Evolutionary conservation across 2,797 vertebrate species (phyloP).

Genomic region (Tadarida brasiliensis): DNA sequence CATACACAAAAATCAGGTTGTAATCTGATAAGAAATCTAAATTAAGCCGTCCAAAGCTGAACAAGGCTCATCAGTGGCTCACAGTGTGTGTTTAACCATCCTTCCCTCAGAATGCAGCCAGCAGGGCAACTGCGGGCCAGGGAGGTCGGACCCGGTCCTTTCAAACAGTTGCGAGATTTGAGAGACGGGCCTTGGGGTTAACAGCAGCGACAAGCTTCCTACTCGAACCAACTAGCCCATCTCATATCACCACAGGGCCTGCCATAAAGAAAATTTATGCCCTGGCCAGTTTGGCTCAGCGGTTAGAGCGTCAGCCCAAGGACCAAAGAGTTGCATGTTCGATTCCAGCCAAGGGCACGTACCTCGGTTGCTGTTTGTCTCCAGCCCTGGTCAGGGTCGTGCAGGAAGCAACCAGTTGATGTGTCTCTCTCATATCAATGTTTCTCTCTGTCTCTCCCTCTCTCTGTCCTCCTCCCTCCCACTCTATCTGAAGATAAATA

Average conservation of each 20-base stretch:
- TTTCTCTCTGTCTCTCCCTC: no score
- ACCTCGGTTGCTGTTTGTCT: no score
- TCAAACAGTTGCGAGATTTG: neutral
- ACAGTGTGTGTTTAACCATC: neutral
- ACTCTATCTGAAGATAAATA: no score
- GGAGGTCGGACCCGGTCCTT: neutral
- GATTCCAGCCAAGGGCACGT: no score
- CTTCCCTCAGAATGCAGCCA: neutral
- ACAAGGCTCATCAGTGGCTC: neutral
- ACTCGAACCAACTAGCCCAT: neutral
- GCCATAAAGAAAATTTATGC: neutral
- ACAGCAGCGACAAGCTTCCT: neutral
- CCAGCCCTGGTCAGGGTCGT: no score
- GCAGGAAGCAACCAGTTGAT: no score
- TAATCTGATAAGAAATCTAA: slow-evolving; percentile 35
- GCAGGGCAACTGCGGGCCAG: no score
- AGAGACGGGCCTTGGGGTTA: neutral
- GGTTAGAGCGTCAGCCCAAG: no score
- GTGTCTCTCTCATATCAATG: no score
- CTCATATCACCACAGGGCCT: neutral
- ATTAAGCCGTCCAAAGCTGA: neutral
- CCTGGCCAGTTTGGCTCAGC: no score
- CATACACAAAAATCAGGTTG: neutral
- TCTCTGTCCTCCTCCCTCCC: no score
- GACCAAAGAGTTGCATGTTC: no score